Percentiles rank a stretch among this genome's conserved stretches.
These are phyloP conservation scores for Cryptus viduatorius DNA, from an alignment of 2,888 invertebrate genomes.

Conservation along the genomic window DNA sequence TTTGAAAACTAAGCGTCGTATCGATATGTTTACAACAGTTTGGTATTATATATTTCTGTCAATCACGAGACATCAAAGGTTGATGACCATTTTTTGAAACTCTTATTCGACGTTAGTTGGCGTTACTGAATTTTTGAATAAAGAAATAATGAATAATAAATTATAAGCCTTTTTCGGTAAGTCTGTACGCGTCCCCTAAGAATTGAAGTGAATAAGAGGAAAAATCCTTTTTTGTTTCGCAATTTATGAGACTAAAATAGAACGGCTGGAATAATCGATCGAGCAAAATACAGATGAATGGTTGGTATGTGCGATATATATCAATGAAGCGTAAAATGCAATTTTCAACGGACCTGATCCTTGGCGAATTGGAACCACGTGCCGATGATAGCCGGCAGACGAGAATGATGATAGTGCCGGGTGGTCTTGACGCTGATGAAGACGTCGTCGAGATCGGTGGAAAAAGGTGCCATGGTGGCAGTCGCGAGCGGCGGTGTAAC, in stretches of 20 bases:
- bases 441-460: slow-evolving; percentile 93
- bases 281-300: too few species aligned
- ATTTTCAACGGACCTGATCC: slow-evolving; percentile 87
- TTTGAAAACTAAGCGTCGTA: background rate
- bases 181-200: too few species aligned
- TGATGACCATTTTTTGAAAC: too few species aligned
- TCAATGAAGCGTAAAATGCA: background rate
- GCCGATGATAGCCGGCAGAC: slow-evolving; percentile 94
- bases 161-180: too few species aligned
- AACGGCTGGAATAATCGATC: too few species aligned
- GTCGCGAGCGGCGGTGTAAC: slow-evolving; percentile 83
- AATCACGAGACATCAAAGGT: too few species aligned
- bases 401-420: slow-evolving; percentile 92
- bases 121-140: too few species aligned
- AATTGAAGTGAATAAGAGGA: too few species aligned
- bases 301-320: background rate
- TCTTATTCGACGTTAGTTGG: too few species aligned
- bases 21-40: background rate
- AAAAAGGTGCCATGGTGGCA: slow-evolving; percentile 87
- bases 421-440: slow-evolving; percentile 99
- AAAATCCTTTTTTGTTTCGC: background rate
- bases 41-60: too few species aligned
- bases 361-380: slow-evolving; percentile 98
- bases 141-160: too few species aligned
- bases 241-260: background rate